Evolutionary conservation across 2,113 vertebrate species (phyloP), one percentile per base, ranked within the genome.

Genomic region (Sander vitreus): DNA sequence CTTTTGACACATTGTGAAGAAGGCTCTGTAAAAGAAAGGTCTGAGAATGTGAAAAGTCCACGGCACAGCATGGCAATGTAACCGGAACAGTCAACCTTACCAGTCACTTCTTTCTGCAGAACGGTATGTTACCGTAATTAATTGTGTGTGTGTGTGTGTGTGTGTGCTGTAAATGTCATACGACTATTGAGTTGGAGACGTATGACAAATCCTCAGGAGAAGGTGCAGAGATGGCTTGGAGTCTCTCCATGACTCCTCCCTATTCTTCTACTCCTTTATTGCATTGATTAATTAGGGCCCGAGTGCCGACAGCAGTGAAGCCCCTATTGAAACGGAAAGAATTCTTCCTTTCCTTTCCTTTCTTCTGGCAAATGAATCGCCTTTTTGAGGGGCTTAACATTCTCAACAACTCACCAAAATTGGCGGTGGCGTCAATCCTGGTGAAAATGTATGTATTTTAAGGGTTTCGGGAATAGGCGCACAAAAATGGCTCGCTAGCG

Each of bases 1-100:
- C 82, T 86, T 88, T 73, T 83, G 89, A 93, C 88, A 85, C 89
- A 62, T 48, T 55, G 67, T 58, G 80, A 83, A 59, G 70, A 50
- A 21, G 48, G 1, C 64, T 76, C 57, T 77, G 21, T 12, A 51
- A 78, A 63, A 48, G 78, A 81, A 83, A 89, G 78, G 83, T 89
- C 81, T 85, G 76, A 78, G 74, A 60, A 85, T 72, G 76, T 70
- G 71, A 85, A 57, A 39, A 64, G 80, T 84, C 63, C 62, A 54
- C 21, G 1, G 60, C 76, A 50, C 33, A 55, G 76, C 25, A 8
- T 27, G 73, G 69, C 76, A 43, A 27, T 1, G 43, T 39, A 48
- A 69, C 67, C 0, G 18, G 50, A 69, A 80, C 66, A 57, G 81
- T 43, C 80, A 15, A 70, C 74, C 60, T 66, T 54, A 78, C 82